Evolutionary conservation across 2,888 invertebrate species (phyloP), one percentile per base, ranked within the genome.

Genomic region (Volucella inanis): DNA sequence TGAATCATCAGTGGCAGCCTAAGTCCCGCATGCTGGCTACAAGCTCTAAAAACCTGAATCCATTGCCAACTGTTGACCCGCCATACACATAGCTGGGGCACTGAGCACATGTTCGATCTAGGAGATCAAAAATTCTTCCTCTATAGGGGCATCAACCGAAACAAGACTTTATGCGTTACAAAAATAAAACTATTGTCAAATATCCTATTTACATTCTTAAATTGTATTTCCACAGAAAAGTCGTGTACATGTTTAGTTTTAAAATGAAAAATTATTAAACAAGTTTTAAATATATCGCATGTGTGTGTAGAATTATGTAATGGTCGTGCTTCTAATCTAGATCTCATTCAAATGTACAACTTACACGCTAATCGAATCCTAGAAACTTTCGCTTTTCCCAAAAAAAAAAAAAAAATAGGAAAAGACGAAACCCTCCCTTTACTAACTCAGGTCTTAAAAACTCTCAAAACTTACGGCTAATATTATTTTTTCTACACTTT

Each of bases 391-490:
- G 47, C 54, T 64, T 15, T 64, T 39, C n/a, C 12, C 1, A 11
- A 41, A 49, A 65, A 49, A 55, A 62, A 15, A 67, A 41, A 41
- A 71, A 31, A 45, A n/a, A n/a, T n/a, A n/a, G n/a, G 6, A 18
- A 10, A 31, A 47, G 14, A 12, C 50, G 12, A 76, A 68, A 18
- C 41, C 47, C 14, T 6, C 38, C 18, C 50, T 41, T 43, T 47
- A 39, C n/a, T 45, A 31, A 10, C 45, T 72, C 76, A 74, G 83
- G 87, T 84, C 84, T 70, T 87, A 80, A 61, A 64, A 87, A 84
- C 76, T 80, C 72, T 54, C 72, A 77, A 81, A 68, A 57, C 45
- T 62, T 55, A 55, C 39, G 39, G 57, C 54, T 38, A 4, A 43
- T 68, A 39, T 45, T 6, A 4, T 18, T 38, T n/a, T n/a, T 8